Percentiles rank a stretch among this genome's conserved stretches.
phyloP scores from a whole-genome alignment of 2,113 vertebrate genomes.

The Canis aureus region DNA sequence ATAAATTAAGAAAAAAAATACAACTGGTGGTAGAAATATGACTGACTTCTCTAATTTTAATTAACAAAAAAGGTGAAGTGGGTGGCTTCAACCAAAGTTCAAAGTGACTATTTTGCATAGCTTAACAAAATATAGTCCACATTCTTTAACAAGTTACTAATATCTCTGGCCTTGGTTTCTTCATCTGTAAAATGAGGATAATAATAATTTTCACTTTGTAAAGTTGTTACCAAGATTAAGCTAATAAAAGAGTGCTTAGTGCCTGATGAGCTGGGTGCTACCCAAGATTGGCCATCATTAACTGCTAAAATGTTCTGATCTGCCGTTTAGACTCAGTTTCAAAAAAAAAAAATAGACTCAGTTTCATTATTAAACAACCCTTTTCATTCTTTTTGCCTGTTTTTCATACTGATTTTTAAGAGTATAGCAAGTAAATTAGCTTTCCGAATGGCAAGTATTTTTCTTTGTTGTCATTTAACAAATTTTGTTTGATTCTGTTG shows the following conservation, averaged over 20 bases:
- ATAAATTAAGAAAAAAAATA: neutral
- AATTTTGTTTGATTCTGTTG: constrained; percentile 13
- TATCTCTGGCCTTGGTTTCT: constrained; percentile 5
- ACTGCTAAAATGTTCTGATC: neutral
- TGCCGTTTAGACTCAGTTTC: neutral
- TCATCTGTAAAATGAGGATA: constrained; percentile 26
- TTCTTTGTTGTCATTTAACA: neutral
- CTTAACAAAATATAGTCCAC: constrained; percentile 28
- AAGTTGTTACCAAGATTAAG: constrained; percentile 20
- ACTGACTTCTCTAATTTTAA: neutral
- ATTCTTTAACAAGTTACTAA: constrained; percentile 37
- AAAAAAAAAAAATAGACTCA: neutral
- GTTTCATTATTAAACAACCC: neutral
- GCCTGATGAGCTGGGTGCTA: neutral
- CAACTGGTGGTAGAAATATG: neutral
- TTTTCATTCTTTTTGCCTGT: neutral
- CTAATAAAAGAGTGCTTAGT: neutral
- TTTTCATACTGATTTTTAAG: constrained; percentile 51
- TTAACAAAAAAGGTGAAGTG: constrained; percentile 3
- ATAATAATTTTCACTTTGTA: neutral
- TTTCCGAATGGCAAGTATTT: constrained; percentile 25
- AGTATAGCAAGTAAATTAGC: neutral
- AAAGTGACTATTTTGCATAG: neutral
- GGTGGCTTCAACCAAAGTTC: neutral
- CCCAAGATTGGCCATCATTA: neutral